Percentiles rank a stretch among this genome's conserved stretches.
Conservation (phyloP, 2,797 vertebrate species). For the Silurus lanzhouensis region DNA sequence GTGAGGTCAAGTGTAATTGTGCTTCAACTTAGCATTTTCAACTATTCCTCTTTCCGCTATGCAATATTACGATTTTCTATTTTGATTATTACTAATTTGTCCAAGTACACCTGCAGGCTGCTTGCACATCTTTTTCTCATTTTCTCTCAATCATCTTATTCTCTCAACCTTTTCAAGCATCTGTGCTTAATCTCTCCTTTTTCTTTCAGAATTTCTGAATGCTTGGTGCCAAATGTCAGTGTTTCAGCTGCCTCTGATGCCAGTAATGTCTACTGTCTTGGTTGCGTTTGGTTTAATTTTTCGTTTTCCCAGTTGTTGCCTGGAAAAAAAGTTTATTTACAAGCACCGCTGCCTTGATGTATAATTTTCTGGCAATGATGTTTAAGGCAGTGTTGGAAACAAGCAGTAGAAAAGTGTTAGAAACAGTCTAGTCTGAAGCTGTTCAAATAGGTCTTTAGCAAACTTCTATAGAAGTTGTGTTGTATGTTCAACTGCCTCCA, state of each 20-base stretch:
- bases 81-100: background rate
- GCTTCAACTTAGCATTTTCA: background rate
- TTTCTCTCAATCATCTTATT: background rate
- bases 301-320: conserved; percentile 44
- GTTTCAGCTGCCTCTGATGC: conserved; percentile 70
- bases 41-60: background rate
- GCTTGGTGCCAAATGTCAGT: conserved; percentile 66
- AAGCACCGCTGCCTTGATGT: conserved; percentile 48
- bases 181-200: conserved; percentile 68
- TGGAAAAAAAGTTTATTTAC: conserved; percentile 49
- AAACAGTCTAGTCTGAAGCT: background rate
- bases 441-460: background rate
- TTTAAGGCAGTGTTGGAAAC: conserved; percentile 51
- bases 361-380: conserved; percentile 64
- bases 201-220: conserved; percentile 80
- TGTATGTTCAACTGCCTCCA: conserved; percentile 70
- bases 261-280: conserved; percentile 72
- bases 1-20: background rate
- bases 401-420: conserved; percentile 58
- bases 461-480: conserved; percentile 16
- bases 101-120: background rate
- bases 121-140: background rate
- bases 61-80: background rate
- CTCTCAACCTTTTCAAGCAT: background rate
- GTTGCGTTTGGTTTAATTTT: conserved; percentile 58